Evolutionary conservation across 2,888 invertebrate genomes (phyloP).

Genomic region (Platycheirus rosarum): DNA sequence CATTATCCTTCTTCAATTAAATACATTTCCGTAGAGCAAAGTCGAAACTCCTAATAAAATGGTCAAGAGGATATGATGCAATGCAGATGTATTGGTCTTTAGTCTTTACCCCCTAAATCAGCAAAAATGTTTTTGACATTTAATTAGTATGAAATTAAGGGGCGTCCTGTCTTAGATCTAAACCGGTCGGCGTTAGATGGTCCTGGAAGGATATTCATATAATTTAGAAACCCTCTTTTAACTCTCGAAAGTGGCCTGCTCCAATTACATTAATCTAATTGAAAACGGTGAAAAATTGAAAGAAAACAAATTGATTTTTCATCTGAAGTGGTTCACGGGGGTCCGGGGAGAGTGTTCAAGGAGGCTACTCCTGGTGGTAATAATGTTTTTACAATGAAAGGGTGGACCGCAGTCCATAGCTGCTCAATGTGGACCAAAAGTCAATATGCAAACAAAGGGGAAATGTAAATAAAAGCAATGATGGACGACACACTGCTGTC

Average conservation of each 20-base stretch:
- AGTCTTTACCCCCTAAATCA: background rate
- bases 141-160: constrained; percentile 60
- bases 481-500: constrained; percentile 48
- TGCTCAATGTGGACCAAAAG: constrained; percentile 6
- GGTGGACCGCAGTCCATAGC: constrained; percentile 4
- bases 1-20: constrained; percentile 63
- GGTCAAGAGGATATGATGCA: constrained; percentile 12
- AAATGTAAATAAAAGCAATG: constrained; percentile 60
- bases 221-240: constrained; percentile 4
- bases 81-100: constrained; percentile 8
- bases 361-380: background rate
- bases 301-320: constrained; percentile 69
- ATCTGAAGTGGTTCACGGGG: constrained; percentile 40
- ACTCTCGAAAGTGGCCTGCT: constrained; percentile 61
- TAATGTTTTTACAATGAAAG: constrained; percentile 3
- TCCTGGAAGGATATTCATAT: constrained; percentile 2
- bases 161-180: background rate
- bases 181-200: constrained; percentile 9
- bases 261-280: constrained; percentile 72
- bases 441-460: constrained; percentile 49
- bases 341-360: background rate
- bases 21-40: constrained; percentile 40
- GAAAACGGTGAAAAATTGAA: constrained; percentile 56
- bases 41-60: constrained; percentile 20
- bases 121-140: constrained; percentile 58